Conservation (phyloP, 2,797 vertebrate species). For the Epinephelus awoara region DNA sequence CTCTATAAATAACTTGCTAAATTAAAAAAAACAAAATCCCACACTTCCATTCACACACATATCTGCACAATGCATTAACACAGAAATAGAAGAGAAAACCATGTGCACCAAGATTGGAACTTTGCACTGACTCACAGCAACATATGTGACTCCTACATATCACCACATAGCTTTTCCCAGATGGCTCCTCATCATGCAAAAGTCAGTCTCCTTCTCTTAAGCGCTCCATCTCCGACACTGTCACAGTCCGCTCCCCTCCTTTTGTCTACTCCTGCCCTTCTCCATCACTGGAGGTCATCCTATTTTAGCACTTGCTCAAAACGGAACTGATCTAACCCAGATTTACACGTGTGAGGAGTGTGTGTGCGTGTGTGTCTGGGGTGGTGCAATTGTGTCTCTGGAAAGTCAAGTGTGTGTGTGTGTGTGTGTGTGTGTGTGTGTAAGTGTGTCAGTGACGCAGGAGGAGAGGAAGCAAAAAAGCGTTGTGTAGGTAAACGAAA, state of each 20-base stretch:
- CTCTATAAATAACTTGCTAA: background rate
- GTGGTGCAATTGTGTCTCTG: background rate
- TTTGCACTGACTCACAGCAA: conserved; percentile 10
- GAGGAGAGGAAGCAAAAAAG: conserved; percentile 55
- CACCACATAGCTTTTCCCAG: background rate
- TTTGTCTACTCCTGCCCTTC: conserved; percentile 65
- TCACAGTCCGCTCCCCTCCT: conserved; percentile 55
- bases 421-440: conserved; percentile 51
- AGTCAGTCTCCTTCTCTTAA: conserved; percentile 13
- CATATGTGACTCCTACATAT: conserved; percentile 15
- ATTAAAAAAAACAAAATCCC: background rate
- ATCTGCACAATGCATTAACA: conserved; percentile 1
- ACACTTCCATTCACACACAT: background rate
- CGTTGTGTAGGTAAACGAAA: conserved; percentile 57
- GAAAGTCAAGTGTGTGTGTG: conserved; percentile 31
- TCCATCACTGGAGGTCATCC: conserved; percentile 76
- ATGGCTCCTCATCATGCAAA: conserved; percentile 8
- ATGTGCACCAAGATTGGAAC: conserved; percentile 10
- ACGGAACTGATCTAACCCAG: conserved; percentile 82
- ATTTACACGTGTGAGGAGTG: conserved; percentile 69
- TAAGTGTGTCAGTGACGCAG: conserved; percentile 80
- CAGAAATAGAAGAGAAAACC: too few species aligned
- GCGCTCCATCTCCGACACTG: conserved; percentile 31
- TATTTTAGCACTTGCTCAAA: conserved; percentile 83
- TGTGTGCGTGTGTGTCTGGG: conserved; percentile 23